Evolutionary conservation across 2,113 vertebrate species (phyloP).

Genomic region (Alethe castanea): DNA sequence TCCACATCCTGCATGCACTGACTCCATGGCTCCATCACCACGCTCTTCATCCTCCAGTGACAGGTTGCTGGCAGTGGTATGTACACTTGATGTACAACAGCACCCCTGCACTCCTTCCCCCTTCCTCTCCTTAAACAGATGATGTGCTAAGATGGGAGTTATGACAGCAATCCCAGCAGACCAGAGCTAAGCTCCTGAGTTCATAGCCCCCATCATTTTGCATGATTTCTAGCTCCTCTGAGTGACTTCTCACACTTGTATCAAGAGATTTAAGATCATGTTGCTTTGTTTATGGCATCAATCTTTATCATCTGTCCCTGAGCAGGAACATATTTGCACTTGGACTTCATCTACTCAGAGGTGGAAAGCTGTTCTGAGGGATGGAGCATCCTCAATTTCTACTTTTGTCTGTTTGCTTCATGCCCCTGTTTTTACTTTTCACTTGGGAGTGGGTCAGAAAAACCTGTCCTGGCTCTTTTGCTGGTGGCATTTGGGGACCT

Average conservation of each 20-base stretch:
- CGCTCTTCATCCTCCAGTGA: background rate
- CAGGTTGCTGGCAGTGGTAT: slow-evolving; percentile 38
- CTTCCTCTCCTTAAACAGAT: slow-evolving; percentile 3
- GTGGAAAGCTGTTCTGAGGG: background rate
- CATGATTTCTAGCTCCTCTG: slow-evolving; percentile 14
- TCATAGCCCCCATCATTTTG: background rate
- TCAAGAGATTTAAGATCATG: slow-evolving; percentile 1
- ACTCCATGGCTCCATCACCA: background rate
- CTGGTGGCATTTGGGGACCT: background rate
- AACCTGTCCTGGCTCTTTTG: background rate
- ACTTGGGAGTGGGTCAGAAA: background rate
- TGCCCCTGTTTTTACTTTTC: background rate
- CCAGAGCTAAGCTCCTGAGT: background rate
- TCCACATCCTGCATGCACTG: background rate
- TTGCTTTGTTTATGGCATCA: background rate
- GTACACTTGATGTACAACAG: slow-evolving; percentile 44
- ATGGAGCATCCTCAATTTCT: fast-evolving
- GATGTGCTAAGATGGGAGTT: slow-evolving; percentile 10
- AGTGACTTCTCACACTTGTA: background rate
- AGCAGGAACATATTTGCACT: background rate
- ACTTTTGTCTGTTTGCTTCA: background rate
- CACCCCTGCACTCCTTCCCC: background rate
- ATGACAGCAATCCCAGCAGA: slow-evolving; percentile 9
- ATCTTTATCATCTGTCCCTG: background rate
- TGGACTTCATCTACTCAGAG: background rate